Evolutionary conservation across 1,140 invertebrate species (phyloP).

Genomic region (Penaeus vannamei): DNA sequence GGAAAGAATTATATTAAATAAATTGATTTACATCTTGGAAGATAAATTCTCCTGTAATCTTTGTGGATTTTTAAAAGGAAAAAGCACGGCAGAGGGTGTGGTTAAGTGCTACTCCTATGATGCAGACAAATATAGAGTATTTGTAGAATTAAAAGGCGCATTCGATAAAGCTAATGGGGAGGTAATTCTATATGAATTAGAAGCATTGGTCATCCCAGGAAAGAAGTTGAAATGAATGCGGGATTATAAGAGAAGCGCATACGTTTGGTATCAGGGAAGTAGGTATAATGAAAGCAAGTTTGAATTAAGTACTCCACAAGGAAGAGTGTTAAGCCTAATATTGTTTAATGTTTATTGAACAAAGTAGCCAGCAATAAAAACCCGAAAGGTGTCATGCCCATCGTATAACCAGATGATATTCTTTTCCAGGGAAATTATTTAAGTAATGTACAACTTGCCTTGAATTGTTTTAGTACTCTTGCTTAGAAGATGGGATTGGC

Average conservation of each 20-base stretch:
- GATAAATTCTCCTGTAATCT: no score
- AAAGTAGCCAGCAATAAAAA: constrained; percentile 1
- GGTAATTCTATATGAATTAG: constrained; percentile 21
- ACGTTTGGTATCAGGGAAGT: not conserved
- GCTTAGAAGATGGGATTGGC: not conserved
- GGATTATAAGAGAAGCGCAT: not conserved
- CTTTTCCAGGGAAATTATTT: not conserved
- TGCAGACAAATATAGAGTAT: constrained; percentile 11
- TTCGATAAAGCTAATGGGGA: not conserved
- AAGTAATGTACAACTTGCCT: not conserved
- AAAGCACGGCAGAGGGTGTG: not conserved
- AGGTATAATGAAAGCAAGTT: not conserved
- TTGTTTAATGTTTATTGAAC: constrained; percentile 20
- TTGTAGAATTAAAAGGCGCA: not conserved
- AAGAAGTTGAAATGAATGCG: not conserved
- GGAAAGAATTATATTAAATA: constrained; percentile 28
- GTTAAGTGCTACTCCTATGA: not conserved
- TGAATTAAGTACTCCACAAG: constrained; percentile 9
- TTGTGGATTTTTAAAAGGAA: constrained; percentile 25
- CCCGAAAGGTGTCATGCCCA: not conserved
- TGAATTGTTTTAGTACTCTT: not conserved
- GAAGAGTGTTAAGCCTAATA: constrained; percentile 1
- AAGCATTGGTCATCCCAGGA: not conserved
- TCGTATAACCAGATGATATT: constrained; percentile 15
- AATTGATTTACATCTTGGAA: no score